Conservation (phyloP, 2,797 vertebrate species). For the Pipistrellus pygmaeus region DNA sequence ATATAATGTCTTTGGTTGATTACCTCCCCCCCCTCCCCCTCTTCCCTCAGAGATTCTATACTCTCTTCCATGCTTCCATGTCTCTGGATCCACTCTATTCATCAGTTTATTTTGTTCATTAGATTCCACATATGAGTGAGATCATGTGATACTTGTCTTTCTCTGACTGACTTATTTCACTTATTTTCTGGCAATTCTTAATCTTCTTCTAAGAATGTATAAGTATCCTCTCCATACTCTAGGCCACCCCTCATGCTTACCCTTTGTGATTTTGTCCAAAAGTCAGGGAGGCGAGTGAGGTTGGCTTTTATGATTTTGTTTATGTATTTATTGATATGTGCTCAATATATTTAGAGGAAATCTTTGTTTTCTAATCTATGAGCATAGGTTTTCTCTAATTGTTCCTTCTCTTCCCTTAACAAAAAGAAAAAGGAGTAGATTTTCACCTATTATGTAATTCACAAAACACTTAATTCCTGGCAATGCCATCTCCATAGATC, state of each 20-base stretch:
- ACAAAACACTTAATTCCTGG: neutral
- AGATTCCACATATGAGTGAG: too few species aligned
- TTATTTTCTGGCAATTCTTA: neutral
- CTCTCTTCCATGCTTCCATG: too few species aligned
- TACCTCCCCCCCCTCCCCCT: fast-evolving
- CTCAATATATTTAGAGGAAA: neutral
- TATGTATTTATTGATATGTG: neutral
- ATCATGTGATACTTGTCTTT: too few species aligned
- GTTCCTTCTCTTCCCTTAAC: neutral
- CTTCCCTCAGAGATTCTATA: too few species aligned
- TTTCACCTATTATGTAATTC: slow-evolving; percentile 34
- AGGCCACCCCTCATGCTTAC: neutral
- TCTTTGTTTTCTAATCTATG: slow-evolving; percentile 41
- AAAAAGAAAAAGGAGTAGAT: slow-evolving; percentile 11
- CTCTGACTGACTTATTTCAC: too few species aligned
- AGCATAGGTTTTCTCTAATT: neutral
- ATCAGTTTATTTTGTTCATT: too few species aligned
- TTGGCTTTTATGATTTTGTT: neutral
- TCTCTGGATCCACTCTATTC: too few species aligned
- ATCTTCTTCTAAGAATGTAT: neutral
- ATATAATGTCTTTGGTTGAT: too few species aligned
- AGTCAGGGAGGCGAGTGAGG: neutral
- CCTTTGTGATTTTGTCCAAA: slow-evolving; percentile 50
- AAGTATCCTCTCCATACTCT: neutral
- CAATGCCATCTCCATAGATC: neutral